Conservation (phyloP, 2,888 invertebrate species). For the Neoascia interrupta region DNA sequence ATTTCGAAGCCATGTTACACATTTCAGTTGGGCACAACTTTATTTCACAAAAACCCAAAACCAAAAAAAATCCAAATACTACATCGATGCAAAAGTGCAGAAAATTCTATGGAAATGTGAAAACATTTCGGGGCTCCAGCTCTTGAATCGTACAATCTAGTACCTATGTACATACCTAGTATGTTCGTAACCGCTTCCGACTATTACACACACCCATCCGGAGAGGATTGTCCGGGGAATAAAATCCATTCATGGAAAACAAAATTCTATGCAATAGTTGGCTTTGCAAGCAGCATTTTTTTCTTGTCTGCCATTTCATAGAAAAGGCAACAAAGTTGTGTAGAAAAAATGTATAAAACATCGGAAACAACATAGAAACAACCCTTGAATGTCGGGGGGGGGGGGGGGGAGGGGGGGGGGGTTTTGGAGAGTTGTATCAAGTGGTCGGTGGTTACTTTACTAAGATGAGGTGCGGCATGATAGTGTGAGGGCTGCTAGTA, state of each 20-base stretch:
- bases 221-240: not conserved
- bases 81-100: slow-evolving; percentile 50
- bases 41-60: not conserved
- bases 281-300: slow-evolving; percentile 32
- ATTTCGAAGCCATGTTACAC: slow-evolving; percentile 21
- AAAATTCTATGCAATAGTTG: slow-evolving; percentile 47
- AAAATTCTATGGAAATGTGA: slow-evolving; percentile 48
- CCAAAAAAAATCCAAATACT: slow-evolving; percentile 27
- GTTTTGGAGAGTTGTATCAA: slow-evolving; percentile 28
- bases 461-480: slow-evolving; percentile 11
- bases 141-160: slow-evolving; percentile 49
- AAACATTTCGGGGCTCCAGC: slow-evolving; percentile 52
- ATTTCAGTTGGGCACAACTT: slow-evolving; percentile 54
- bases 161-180: too few relatives aligned
- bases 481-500: not conserved
- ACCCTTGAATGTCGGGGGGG: slow-evolving; percentile 28
- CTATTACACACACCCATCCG: not conserved
- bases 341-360: slow-evolving; percentile 18
- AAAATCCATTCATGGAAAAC: slow-evolving; percentile 65
- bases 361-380: slow-evolving; percentile 51
- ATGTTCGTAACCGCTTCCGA: slow-evolving; percentile 25
- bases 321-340: slow-evolving; percentile 14
- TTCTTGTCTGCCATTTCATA: slow-evolving; percentile 13
- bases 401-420: not conserved
- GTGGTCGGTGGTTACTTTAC: slow-evolving; percentile 22